These are phyloP conservation scores for Dendrocopos noguchii DNA, from an alignment of 2,113 vertebrate genomes.

Conservation along the genomic window DNA sequence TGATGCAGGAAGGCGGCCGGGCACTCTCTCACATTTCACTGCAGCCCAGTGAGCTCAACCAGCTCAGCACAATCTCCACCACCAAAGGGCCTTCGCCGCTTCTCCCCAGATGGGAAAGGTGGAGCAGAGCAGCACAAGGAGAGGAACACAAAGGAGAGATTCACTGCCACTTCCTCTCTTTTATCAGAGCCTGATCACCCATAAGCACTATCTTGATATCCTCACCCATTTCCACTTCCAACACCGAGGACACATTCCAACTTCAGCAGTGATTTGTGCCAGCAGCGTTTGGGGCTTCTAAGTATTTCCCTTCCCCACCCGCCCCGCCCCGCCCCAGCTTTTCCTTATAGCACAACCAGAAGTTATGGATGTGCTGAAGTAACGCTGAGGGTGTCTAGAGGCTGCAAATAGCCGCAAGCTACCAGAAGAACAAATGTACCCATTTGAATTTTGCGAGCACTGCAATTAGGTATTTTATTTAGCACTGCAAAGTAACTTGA, in stretches of 20 bases:
- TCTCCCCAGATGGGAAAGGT: background rate
- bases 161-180: background rate
- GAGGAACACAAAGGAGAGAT: background rate
- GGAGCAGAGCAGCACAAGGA: background rate
- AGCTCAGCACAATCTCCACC: background rate
- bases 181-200: background rate
- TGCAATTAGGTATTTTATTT: slow-evolving; percentile 65
- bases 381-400: slow-evolving; percentile 25
- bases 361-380: slow-evolving; percentile 43
- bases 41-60: background rate
- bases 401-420: background rate
- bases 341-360: background rate
- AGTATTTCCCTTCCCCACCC: background rate
- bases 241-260: background rate
- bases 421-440: slow-evolving; percentile 42
- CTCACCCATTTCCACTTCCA: background rate
- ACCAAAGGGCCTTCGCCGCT: background rate
- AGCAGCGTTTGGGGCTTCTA: background rate
- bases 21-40: background rate
- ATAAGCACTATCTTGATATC: background rate
- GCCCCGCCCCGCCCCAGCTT: background rate
- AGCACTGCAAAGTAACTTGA: slow-evolving; percentile 51
- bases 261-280: background rate
- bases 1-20: background rate
- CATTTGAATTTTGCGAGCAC: slow-evolving; percentile 43